phyloP scores from a whole-genome alignment of 1,140 invertebrate genomes.

The Rhagoletis pomonella region DNA sequence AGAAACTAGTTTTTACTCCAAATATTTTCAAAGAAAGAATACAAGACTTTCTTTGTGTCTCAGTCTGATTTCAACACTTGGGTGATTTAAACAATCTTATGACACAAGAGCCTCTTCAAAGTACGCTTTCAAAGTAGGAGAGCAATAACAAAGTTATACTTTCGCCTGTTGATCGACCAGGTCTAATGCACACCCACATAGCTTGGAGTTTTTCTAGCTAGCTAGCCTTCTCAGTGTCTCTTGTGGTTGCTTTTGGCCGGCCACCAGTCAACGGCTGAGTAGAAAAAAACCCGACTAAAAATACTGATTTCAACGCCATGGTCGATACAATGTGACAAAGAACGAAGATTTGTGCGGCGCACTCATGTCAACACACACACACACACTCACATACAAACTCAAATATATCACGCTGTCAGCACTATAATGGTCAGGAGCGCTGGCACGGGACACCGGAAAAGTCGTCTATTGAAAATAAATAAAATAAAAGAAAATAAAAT shows the following conservation, averaged over 20 bases:
- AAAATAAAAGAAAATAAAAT: conserved; percentile 39
- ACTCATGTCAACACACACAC: not conserved
- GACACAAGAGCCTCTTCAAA: too few relatives aligned
- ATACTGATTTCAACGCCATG: not conserved
- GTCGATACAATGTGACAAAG: conserved; percentile 10
- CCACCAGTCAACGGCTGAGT: not conserved
- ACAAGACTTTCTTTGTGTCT: too few relatives aligned
- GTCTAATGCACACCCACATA: too few relatives aligned
- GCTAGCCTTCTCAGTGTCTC: not conserved
- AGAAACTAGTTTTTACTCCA: too few relatives aligned
- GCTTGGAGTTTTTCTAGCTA: not conserved
- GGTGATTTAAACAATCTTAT: too few relatives aligned
- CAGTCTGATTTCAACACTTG: too few relatives aligned
- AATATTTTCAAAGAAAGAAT: too few relatives aligned
- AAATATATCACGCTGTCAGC: not conserved
- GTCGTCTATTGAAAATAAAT: not conserved
- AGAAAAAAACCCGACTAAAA: not conserved
- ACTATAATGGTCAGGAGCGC: not conserved
- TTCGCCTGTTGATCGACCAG: too few relatives aligned
- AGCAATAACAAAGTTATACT: too few relatives aligned
- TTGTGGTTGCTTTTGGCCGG: not conserved
- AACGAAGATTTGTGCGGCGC: not conserved
- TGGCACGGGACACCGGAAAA: not conserved
- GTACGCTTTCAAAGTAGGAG: too few relatives aligned
- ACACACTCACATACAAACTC: not conserved